Conservation (phyloP, 2,888 invertebrate genomes). For the Oxystoma pomonae region DNA sequence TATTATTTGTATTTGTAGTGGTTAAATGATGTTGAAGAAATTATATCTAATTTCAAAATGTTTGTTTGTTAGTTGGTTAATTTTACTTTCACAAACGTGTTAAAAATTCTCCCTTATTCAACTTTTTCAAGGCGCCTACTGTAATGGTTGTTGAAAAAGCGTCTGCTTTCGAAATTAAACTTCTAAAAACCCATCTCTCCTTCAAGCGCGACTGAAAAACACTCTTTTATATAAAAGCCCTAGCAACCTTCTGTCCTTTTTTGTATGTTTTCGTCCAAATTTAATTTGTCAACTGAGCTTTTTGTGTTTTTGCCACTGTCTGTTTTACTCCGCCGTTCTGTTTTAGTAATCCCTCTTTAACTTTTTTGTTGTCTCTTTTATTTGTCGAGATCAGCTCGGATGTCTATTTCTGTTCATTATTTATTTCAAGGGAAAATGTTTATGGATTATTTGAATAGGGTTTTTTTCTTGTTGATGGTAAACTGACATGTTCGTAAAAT, state of each 20-base stretch:
- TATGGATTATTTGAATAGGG: background rate
- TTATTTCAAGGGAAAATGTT: background rate
- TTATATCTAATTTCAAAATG: too few species aligned
- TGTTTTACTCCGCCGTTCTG: background rate
- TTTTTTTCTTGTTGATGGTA: background rate
- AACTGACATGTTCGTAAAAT: too few species aligned
- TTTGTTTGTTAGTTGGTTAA: too few species aligned
- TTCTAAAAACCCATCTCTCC: background rate
- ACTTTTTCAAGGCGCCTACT: too few species aligned
- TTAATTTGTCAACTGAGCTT: background rate
- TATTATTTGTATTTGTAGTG: too few species aligned
- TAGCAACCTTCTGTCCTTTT: background rate
- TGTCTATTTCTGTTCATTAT: background rate
- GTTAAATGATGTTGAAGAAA: too few species aligned
- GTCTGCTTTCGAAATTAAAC: background rate
- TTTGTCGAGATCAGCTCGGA: background rate
- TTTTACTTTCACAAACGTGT: too few species aligned
- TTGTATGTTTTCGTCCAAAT: background rate
- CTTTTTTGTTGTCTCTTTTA: background rate
- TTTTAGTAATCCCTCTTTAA: background rate
- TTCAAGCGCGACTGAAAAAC: background rate
- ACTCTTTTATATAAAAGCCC: background rate
- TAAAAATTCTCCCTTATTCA: too few species aligned
- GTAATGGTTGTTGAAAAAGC: too few species aligned
- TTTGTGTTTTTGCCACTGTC: background rate